phyloP scores from a whole-genome alignment of 1,140 invertebrate species.

The Meloidogyne chitwoodi region DNA sequence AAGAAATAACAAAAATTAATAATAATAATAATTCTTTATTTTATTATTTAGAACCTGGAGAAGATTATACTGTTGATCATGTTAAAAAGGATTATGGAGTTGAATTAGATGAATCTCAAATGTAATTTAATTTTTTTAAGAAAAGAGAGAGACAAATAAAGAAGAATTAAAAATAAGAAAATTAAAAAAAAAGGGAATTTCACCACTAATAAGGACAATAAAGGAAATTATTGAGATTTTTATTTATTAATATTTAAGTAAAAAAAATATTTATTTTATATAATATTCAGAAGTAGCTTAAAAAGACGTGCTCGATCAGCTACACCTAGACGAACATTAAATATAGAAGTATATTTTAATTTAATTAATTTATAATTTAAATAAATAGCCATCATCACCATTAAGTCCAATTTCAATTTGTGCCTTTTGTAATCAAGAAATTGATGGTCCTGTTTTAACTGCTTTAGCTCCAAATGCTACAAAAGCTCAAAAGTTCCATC shows the following conservation, averaged over 20 bases:
- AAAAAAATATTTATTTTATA: neutral
- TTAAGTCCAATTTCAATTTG: slow-evolving; percentile 44
- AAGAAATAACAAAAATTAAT: neutral
- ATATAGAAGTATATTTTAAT: slow-evolving; percentile 46
- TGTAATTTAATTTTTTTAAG: slow-evolving; percentile 12
- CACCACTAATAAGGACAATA: no score
- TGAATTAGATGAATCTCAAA: slow-evolving; percentile 54
- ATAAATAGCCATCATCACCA: slow-evolving; percentile 40
- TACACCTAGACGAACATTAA: slow-evolving; percentile 54
- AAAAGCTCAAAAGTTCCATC: slow-evolving; percentile 59
- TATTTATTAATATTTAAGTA: no score
- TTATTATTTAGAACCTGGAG: slow-evolving; percentile 46
- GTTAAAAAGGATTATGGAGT: slow-evolving; percentile 57
- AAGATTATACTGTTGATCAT: slow-evolving; percentile 51
- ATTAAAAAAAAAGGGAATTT: no score
- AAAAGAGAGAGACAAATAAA: no score
- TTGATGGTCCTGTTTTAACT: slow-evolving; percentile 55
- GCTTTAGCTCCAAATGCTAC: slow-evolving; percentile 55
- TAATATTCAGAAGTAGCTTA: slow-evolving; percentile 45
- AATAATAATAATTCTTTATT: neutral
- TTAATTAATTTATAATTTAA: neutral
- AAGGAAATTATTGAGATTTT: no score
- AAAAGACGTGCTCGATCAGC: slow-evolving; percentile 55
- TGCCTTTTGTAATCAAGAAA: slow-evolving; percentile 57
- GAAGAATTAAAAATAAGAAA: no score